These are phyloP conservation scores for fruit fly (Drosophila melanogaster) DNA, from an alignment of 1,140 invertebrate species.

Conservation along the genomic window Release_6_plus_ISO1_MT NT_033779.5:8532001-8532500, in stretches of 20 bases:
- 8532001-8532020: slow-evolving; percentile 18
- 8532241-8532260: too few relatives aligned
- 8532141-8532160: slow-evolving; percentile 3
- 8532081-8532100: slow-evolving; percentile 21
- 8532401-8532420: slow-evolving; percentile 32
- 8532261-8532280: not conserved
- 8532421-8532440: slow-evolving; percentile 44
- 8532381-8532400: slow-evolving; percentile 47
- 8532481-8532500: not conserved
- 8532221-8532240: not conserved
- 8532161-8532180: slow-evolving; percentile 17
- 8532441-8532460: slow-evolving; percentile 15
- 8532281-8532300: not conserved
- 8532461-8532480: slow-evolving; percentile 22
- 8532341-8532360: slow-evolving; percentile 24
- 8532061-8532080: slow-evolving; percentile 26
- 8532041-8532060: slow-evolving; percentile 39
- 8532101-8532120: not conserved
- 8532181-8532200: slow-evolving; percentile 1
- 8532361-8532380: slow-evolving; percentile 34
- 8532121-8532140: not conserved
- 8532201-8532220: not conserved
- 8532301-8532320: not conserved
- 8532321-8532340: not conserved
- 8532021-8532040: slow-evolving; percentile 27